Base-by-base conservation (phyloP, 2,797 vertebrate species). In the Echeneis naucrates region DNA sequence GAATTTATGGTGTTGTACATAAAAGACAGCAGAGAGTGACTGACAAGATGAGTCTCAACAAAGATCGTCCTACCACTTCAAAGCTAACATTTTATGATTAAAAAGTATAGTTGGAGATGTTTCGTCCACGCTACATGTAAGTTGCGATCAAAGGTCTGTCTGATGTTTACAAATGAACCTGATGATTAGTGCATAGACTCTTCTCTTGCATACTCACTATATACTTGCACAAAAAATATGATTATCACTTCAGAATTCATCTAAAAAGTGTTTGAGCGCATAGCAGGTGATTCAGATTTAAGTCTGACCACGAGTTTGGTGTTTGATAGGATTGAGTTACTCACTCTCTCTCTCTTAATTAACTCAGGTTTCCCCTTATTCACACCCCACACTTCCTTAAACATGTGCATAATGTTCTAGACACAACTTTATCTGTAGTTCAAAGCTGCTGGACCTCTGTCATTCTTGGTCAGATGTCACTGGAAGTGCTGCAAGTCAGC, bases 391-490 rank as follows among this genome's bases (percentile, higher is more conserved):
- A 3, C 58, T n/a, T 52, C 26, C 32, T 55, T 73, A 10, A 70
- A 51, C 12, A 6, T 45, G 21, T 50, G 27, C 48, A 82, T 30
- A 53, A 63, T 59, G 60, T 68, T 79, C 69, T 58, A 76, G 52
- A 66, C 55, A 68, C 12, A 24, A 40, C 50, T 40, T 51, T 53
- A 40, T 58, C 26, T 14, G 67, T 44, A 75, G 69, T 51, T 70
- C 44, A 58, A 4, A 11, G 52, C 50, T 70, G 9, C 62, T 54
- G 72, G 51, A 81, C 62, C 68, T 55, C 3, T 32, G 45, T 26
- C 19, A 30, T 56, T 63, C 58, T 52, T 59, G 64, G 71, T 74
- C 84, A 78, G 26, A 73, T 72, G 63, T 80, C 67, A 70, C 3
- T 30, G 45, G 72, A 75, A 61, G 48, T 77, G 60, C 40, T 14